Percentiles rank a stretch among this genome's conserved stretches.
Evolutionary conservation across 2,113 vertebrate genomes (phyloP).

Genomic region (human (Homo sapiens)): DNA sequence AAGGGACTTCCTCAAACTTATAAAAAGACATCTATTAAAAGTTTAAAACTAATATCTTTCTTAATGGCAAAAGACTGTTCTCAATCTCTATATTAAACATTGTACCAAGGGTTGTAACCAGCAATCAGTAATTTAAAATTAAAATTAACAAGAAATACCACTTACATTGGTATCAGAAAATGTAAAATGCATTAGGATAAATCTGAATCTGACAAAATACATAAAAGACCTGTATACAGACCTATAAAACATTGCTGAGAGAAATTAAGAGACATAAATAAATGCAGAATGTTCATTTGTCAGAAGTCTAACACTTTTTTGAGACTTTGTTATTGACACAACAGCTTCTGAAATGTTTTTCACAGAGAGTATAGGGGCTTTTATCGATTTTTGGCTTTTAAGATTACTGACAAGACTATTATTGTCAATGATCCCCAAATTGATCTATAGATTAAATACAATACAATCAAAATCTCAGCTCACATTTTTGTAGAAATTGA

Average conservation of each 20-base stretch:
- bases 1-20: neutral
- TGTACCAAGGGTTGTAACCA: neutral
- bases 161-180: neutral
- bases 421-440: neutral
- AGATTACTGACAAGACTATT: too few species aligned
- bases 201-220: neutral
- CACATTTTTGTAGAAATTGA: neutral
- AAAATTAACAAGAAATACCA: neutral
- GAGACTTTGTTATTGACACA: too few species aligned
- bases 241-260: neutral
- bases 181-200: neutral
- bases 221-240: neutral
- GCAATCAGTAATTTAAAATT: neutral
- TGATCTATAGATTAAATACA: neutral
- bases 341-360: too few species aligned
- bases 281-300: neutral
- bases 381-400: too few species aligned
- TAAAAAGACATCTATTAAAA: neutral
- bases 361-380: too few species aligned
- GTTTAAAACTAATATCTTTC: neutral
- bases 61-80: neutral
- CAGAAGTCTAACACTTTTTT: neutral
- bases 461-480: neutral
- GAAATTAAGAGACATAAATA: neutral
- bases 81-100: neutral